These are phyloP conservation scores for Orthonychiurus folsomi DNA, from an alignment of 2,888 invertebrate genomes.

Conservation along the genomic window DNA sequence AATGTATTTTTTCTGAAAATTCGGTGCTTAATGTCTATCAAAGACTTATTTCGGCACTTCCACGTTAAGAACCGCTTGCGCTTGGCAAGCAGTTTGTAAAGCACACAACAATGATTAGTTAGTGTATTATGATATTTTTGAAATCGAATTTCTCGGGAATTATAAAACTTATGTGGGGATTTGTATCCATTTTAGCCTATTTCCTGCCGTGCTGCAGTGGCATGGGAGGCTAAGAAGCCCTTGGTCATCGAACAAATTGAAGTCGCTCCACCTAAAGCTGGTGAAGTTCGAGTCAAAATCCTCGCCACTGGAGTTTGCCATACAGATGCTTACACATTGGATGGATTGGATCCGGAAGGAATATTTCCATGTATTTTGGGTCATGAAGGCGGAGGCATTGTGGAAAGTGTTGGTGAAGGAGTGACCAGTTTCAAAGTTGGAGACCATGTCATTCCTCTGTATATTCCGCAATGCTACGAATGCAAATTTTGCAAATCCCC, in stretches of 20 bases:
- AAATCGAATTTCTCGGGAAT: no score
- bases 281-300: conserved; percentile 80
- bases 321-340: conserved; percentile 82
- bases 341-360: conserved; percentile 23
- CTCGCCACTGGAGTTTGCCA: conserved; percentile 78
- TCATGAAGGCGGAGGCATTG: conserved; percentile 92
- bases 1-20: no score
- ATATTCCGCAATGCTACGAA: conserved; percentile 90
- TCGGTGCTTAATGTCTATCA: no score
- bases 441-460: conserved; percentile 94
- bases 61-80: no score
- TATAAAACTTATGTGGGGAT: no score
- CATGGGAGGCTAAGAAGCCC: conserved; percentile 88
- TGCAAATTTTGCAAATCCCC: conserved; percentile 93
- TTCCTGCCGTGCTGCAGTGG: conserved; percentile 88
- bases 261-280: conserved; percentile 85
- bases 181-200: conserved; percentile 55
- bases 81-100: no score
- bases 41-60: no score
- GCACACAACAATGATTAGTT: no score
- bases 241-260: conserved; percentile 82
- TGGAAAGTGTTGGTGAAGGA: conserved; percentile 91
- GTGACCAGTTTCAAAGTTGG: conserved; percentile 78
- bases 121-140: no score
- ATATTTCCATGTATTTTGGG: conserved; percentile 78